Percentiles rank a stretch among this genome's conserved stretches.
Conservation (phyloP, 1,140 invertebrate genomes). For the Epicauta chinensis region DNA sequence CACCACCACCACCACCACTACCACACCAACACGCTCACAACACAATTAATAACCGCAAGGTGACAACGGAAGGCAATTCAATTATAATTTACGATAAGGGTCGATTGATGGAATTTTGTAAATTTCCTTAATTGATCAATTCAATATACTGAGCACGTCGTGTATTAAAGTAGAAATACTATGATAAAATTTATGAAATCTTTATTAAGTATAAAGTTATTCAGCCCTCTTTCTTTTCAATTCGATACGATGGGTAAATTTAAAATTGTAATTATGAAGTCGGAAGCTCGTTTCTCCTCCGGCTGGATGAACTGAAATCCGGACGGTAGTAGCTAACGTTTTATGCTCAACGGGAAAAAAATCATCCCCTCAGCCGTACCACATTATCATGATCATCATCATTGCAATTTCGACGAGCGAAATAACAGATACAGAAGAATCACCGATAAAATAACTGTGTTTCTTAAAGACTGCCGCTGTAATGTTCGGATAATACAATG, state of each 20-base stretch:
- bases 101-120: neutral
- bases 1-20: too few relatives aligned
- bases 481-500: conserved; percentile 36
- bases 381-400: conserved; percentile 3
- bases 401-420: too few relatives aligned
- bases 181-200: conserved; percentile 16
- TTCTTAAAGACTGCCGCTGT: conserved; percentile 27
- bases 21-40: neutral
- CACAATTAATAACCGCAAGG: conserved; percentile 14
- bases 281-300: conserved; percentile 22
- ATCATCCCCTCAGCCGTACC: neutral
- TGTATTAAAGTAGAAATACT: conserved; percentile 14
- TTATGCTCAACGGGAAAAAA: conserved; percentile 1
- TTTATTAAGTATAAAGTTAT: conserved; percentile 19
- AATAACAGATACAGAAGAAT: conserved; percentile 8
- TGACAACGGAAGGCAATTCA: conserved; percentile 34
- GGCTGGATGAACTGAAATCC: conserved; percentile 21
- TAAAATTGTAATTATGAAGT: conserved; percentile 28
- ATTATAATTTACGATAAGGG: conserved; percentile 35
- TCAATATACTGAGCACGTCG: neutral
- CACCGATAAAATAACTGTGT: conserved; percentile 25
- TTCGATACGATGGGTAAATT: conserved; percentile 19
- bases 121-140: too few relatives aligned
- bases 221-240: neutral
- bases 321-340: neutral